These are phyloP conservation scores for Garra rufa DNA, from an alignment of 2,113 vertebrate genomes.

Conservation along the genomic window DNA sequence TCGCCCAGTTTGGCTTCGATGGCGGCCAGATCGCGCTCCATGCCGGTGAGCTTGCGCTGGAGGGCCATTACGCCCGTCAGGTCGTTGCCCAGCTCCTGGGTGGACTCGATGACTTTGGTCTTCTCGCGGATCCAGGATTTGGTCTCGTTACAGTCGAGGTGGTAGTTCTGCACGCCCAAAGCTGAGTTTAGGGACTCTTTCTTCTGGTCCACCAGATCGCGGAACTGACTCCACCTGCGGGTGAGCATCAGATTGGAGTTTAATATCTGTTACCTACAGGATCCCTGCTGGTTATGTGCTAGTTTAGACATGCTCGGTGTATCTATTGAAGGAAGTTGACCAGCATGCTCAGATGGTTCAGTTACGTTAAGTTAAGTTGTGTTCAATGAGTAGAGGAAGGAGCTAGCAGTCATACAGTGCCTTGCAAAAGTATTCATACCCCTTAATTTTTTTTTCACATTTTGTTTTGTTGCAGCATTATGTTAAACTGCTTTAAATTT, in stretches of 20 bases:
- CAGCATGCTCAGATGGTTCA: background rate
- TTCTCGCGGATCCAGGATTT: slow-evolving; percentile 99
- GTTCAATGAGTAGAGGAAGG: background rate
- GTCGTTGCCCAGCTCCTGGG: slow-evolving; percentile 96
- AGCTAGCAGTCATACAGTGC: no score
- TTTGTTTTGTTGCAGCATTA: no score
- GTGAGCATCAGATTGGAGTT: background rate
- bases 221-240: slow-evolving; percentile 95
- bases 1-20: slow-evolving; percentile 95
- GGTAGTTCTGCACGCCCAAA: slow-evolving; percentile 98
- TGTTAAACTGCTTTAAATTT: no score
- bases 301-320: background rate
- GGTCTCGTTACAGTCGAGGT: slow-evolving; percentile 98
- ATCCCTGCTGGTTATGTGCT: background rate
- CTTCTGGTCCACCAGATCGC: slow-evolving; percentile 95
- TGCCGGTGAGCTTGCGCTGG: slow-evolving; percentile 96
- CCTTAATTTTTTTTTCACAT: no score
- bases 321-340: background rate
- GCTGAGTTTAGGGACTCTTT: slow-evolving; percentile 93
- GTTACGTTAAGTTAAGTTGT: background rate
- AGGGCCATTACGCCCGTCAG: slow-evolving; percentile 96
- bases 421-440: no score
- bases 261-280: background rate
- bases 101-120: slow-evolving; percentile 99
- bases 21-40: slow-evolving; percentile 95